phyloP scores from a whole-genome alignment of 2,113 vertebrate genomes.

The Trochalopteron elliotii region DNA sequence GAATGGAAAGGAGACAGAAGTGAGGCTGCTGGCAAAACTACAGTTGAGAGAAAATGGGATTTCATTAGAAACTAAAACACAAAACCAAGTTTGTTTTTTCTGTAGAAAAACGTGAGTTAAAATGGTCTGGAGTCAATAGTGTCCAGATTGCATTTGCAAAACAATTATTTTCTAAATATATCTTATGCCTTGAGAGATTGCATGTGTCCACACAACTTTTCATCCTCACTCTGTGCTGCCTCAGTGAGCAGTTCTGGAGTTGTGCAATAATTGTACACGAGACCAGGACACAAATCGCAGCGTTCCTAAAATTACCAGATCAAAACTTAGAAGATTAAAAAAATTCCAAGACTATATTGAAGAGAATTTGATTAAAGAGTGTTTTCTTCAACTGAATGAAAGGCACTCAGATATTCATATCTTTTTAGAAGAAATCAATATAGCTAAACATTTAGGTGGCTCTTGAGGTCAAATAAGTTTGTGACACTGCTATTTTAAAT shows the following conservation, averaged over 20 bases:
- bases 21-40: neutral
- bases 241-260: neutral
- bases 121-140: neutral
- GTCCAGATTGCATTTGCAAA: neutral
- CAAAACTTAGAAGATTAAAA: neutral
- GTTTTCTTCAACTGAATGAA: neutral
- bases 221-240: neutral
- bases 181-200: neutral
- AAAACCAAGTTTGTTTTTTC: neutral
- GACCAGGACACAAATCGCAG: neutral
- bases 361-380: neutral
- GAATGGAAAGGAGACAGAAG: neutral
- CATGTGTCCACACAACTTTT: neutral
- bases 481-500: neutral
- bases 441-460: neutral
- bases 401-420: neutral
- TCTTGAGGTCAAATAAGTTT: neutral
- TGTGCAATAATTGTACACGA: accelerated
- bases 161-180: neutral
- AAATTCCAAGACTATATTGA: neutral
- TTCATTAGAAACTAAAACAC: neutral
- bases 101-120: accelerated
- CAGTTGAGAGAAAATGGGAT: neutral
- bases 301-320: neutral
- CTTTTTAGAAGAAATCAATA: neutral